phyloP scores from a whole-genome alignment of 2,797 vertebrate species.

The Bovichtus diacanthus region DNA sequence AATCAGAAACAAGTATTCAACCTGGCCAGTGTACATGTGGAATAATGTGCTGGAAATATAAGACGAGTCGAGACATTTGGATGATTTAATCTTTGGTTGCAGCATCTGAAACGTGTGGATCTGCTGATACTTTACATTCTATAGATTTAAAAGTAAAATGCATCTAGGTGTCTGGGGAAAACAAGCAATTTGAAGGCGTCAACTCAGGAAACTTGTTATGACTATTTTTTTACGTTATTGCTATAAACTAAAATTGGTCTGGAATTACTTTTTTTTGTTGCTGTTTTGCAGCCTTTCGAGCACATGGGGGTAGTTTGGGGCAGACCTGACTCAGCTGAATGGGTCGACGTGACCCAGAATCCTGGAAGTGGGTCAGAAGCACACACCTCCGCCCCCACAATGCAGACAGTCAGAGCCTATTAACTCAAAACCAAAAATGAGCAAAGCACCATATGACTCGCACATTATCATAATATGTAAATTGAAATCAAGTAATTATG shows the following conservation, averaged over 20 bases:
- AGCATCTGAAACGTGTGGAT: too few relatives aligned
- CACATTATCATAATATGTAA: conserved; percentile 63
- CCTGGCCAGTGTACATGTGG: neutral
- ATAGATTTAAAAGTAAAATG: too few relatives aligned
- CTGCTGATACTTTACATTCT: too few relatives aligned
- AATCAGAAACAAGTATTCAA: neutral
- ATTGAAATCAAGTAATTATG: conserved; percentile 59
- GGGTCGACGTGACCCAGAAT: conserved; percentile 36
- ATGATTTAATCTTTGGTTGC: neutral
- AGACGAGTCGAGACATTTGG: neutral
- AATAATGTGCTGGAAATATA: neutral
- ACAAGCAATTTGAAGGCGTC: too few relatives aligned
- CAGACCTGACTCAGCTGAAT: conserved; percentile 72
- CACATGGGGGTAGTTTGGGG: too few relatives aligned
- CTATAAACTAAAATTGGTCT: too few relatives aligned
- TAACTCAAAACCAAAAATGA: conserved; percentile 38
- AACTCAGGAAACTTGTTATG: too few relatives aligned
- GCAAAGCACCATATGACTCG: neutral
- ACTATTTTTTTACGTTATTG: too few relatives aligned
- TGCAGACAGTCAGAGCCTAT: conserved; percentile 28
- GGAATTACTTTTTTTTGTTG: too few relatives aligned
- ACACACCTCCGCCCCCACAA: conserved; percentile 27
- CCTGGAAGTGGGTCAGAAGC: conserved; percentile 60
- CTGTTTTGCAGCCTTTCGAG: too few relatives aligned
- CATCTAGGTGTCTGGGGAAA: neutral